Evolutionary conservation across 2,888 invertebrate genomes (phyloP), one percentile per base, ranked within the genome.

Genomic region (Stenoptilia bipunctidactyla): DNA sequence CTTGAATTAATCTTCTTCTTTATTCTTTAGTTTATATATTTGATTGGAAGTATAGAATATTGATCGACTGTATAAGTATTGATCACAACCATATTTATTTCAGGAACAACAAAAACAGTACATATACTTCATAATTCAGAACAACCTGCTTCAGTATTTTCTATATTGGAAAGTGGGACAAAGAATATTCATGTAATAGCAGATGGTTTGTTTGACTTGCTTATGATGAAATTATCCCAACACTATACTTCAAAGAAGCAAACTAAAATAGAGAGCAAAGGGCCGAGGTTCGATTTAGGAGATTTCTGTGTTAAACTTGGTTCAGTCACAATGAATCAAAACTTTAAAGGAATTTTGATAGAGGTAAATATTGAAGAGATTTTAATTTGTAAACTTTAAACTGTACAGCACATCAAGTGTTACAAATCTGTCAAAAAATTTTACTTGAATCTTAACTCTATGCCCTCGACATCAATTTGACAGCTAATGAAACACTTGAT

Each of bases 81-180:
- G n/a, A n/a, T n/a, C n/a, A n/a, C n/a, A n/a, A n/a, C n/a, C n/a
- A n/a, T n/a, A n/a, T 13, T 46, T 42, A 49, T 61, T 58, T 10
- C 71, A 89, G 93, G 92, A 2, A 87, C 89, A 36, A 90, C 92
- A 44, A 89, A 93, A 56, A 92, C 92, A 0, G 92, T 97, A 0
- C 95, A 97, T 70, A 91, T 97, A n/a, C 85, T 98, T 6, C 97
- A 97, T 76, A 95, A 97, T 70, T 96, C 95, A 0, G 97, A 98
- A 64, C 94, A 96, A 61, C 97, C 97, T 0, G 96, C 96, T 0
- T 93, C 97, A 0, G 95, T 96, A 1, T 97, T 97, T 75, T 92
- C 96, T 6, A 89, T 97, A 15, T 83, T 97, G 5, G 97, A 97
- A 56, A 92, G 91, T 38, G 95, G 94, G 0, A 90, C 88, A 9